A percentile compares a stretch with the other conserved stretches of the same genome.
Conservation (phyloP, 2,797 vertebrate species). For the Emys orbicularis region DNA sequence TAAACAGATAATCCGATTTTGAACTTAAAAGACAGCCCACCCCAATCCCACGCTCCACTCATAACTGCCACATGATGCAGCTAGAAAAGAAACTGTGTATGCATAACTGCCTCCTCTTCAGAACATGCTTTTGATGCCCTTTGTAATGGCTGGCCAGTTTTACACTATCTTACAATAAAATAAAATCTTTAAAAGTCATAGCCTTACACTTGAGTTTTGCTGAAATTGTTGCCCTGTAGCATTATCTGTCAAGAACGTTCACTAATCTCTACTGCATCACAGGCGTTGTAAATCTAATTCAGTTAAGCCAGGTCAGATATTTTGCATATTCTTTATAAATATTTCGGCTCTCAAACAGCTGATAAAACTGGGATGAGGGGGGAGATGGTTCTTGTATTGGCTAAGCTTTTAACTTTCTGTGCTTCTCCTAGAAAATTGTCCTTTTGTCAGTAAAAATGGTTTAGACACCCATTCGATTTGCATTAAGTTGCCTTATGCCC, state of each 20-base stretch:
- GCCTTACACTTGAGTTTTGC: accelerated
- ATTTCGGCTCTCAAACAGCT: neutral
- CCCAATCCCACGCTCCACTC: no score
- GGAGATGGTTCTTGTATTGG: neutral
- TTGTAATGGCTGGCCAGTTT: neutral
- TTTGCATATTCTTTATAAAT: neutral
- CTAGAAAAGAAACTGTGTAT: accelerated
- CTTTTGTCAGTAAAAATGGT: neutral
- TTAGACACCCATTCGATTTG: neutral
- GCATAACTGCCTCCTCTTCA: neutral
- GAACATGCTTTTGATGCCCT: neutral
- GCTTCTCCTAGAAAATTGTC: neutral
- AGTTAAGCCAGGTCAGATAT: neutral
- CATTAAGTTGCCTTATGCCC: slow-evolving; percentile 6
- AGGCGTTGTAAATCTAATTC: accelerated
- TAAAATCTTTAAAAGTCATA: neutral
- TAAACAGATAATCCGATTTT: neutral
- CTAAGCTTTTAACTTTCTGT: neutral
- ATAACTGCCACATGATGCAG: accelerated
- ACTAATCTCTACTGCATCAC: accelerated
- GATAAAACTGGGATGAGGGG: neutral
- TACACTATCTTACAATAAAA: accelerated
- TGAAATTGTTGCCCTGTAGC: accelerated
- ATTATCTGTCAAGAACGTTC: neutral
- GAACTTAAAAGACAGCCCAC: neutral